phyloP scores from a whole-genome alignment of 2,888 invertebrate species.

The Agrochola litura region DNA sequence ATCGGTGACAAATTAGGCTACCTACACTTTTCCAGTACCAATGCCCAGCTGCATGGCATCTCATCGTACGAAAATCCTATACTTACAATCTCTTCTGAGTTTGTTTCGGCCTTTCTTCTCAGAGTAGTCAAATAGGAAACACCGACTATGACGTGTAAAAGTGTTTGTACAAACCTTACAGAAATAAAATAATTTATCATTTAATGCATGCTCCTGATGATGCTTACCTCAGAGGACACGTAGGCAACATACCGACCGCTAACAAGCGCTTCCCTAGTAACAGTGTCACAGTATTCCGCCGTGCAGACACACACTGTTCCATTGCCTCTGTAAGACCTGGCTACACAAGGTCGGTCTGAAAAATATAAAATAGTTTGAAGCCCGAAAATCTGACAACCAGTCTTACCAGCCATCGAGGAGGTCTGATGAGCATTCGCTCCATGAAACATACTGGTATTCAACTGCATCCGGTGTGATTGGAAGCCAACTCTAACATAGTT shows the following conservation, averaged over 20 bases:
- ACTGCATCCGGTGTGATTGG: neutral
- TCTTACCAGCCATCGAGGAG: neutral
- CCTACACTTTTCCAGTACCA: neutral
- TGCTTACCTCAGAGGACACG: conserved; percentile 76
- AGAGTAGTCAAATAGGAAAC: too few relatives aligned
- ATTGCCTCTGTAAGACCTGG: conserved; percentile 57
- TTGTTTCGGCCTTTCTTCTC: too few relatives aligned
- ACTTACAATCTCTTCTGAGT: neutral
- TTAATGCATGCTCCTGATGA: neutral
- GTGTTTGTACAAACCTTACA: too few relatives aligned
- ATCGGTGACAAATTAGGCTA: neutral
- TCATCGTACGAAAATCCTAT: neutral
- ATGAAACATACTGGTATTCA: neutral
- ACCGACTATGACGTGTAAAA: too few relatives aligned
- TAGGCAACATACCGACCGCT: conserved; percentile 82
- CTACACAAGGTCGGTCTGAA: conserved; percentile 71
- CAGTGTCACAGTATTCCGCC: conserved; percentile 83
- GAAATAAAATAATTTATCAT: too few relatives aligned
- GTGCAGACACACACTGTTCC: conserved; percentile 84
- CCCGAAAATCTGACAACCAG: neutral
- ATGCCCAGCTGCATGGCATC: neutral
- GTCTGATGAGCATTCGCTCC: neutral
- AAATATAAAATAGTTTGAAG: neutral
- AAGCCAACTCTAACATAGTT: neutral
- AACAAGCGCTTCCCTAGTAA: conserved; percentile 75